Conservation (phyloP, 2,888 invertebrate species). For the Ligdia adustata region DNA sequence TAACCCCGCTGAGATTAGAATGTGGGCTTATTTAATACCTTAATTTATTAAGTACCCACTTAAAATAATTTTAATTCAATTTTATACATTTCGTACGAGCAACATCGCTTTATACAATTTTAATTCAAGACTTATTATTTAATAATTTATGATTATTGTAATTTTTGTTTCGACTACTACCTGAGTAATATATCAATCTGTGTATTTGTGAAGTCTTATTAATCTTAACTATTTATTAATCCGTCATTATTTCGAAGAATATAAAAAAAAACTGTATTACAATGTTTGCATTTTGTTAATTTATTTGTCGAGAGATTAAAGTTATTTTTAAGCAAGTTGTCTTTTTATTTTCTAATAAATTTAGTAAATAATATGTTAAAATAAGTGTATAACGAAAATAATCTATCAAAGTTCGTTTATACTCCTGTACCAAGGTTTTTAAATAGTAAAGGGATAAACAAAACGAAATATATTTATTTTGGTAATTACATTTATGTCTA, state of each 20-base stretch:
- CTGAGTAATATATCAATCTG: constrained; percentile 51
- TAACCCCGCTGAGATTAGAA: constrained; percentile 60
- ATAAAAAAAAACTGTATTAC: constrained; percentile 58
- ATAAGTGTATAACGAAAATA: no score
- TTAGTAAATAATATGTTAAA: no score
- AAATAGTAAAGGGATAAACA: not conserved
- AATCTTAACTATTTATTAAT: constrained; percentile 71
- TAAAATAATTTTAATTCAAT: constrained; percentile 33
- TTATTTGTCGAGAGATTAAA: constrained; percentile 82
- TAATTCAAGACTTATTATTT: constrained; percentile 60
- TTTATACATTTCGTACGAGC: constrained; percentile 33
- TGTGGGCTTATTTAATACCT: constrained; percentile 36
- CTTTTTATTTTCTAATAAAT: constrained; percentile 19
- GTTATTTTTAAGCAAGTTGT: constrained; percentile 67
- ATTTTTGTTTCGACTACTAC: constrained; percentile 62
- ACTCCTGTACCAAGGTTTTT: no score
- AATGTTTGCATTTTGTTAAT: constrained; percentile 74
- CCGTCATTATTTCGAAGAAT: constrained; percentile 64
- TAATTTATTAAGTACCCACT: constrained; percentile 40
- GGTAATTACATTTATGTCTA: constrained; percentile 47
- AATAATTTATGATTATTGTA: constrained; percentile 48
- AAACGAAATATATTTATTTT: constrained; percentile 3
- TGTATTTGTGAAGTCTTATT: constrained; percentile 62
- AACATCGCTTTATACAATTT: constrained; percentile 40
- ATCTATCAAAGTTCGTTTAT: no score